A percentile compares a stretch with the other conserved stretches of the same genome.
These are phyloP conservation scores for Hirundichthys speculiger DNA, from an alignment of 2,113 vertebrate species.

Conservation along the genomic window DNA sequence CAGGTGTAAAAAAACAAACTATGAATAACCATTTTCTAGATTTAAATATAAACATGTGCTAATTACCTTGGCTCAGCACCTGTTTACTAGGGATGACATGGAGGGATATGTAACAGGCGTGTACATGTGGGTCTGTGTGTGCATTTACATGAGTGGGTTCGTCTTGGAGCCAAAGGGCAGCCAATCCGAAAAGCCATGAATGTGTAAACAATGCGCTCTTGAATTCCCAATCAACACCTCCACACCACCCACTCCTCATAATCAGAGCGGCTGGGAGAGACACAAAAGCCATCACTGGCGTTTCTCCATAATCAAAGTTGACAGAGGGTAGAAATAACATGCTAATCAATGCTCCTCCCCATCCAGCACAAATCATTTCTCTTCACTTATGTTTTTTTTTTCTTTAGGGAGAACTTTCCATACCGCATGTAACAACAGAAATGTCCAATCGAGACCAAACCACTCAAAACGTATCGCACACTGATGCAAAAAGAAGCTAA, in stretches of 20 bases:
- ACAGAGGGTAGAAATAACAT: conserved; percentile 68
- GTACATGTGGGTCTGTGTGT: background rate
- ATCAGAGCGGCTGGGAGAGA: conserved; percentile 54
- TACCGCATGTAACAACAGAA: background rate
- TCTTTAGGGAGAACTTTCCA: conserved; percentile 9
- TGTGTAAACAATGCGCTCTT: conserved; percentile 73
- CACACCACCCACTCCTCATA: conserved; percentile 61
- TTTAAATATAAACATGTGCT: conserved; percentile 50
- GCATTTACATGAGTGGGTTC: conserved; percentile 17
- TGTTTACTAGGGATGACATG: conserved; percentile 14
- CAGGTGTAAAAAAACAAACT: conserved; percentile 24
- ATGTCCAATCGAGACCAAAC: conserved; percentile 19
- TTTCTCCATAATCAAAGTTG: conserved; percentile 73
- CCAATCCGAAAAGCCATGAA: conserved; percentile 72
- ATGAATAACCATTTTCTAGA: conserved; percentile 35
- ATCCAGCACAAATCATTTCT: conserved; percentile 50
- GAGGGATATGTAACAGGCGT: conserved; percentile 9
- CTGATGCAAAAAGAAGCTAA: conserved; percentile 33
- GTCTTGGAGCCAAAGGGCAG: conserved; percentile 50
- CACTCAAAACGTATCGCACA: conserved; percentile 22
- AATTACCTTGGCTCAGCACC: conserved; percentile 42
- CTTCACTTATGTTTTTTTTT: conserved; percentile 21
- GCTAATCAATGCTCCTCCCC: conserved; percentile 66
- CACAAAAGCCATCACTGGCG: conserved; percentile 47
- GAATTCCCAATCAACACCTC: conserved; percentile 80